These are phyloP conservation scores for Danionella dracula DNA, from an alignment of 2,797 vertebrate species.

Conservation along the genomic window DNA sequence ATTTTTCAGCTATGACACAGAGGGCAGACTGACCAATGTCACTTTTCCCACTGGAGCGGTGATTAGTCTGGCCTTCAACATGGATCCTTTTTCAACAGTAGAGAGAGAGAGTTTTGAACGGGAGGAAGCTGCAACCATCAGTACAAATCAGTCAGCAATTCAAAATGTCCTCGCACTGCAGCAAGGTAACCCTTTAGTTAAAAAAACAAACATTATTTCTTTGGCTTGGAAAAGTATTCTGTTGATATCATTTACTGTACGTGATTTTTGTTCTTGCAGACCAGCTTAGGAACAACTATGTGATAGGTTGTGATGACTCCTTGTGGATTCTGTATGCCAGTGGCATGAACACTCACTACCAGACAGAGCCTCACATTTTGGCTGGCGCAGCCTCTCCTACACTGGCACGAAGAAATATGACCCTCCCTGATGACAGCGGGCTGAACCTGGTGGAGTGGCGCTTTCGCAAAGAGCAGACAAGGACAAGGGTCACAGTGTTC, in stretches of 20 bases:
- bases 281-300: constrained; percentile 91
- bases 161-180: constrained; percentile 92
- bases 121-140: constrained; percentile 93
- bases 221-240: neutral
- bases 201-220: neutral
- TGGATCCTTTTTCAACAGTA: constrained; percentile 86
- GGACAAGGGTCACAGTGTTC: constrained; percentile 93
- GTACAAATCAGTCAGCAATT: constrained; percentile 87
- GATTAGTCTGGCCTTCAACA: constrained; percentile 89
- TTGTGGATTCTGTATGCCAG: constrained; percentile 92
- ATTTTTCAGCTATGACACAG: constrained; percentile 89
- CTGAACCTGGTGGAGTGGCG: constrained; percentile 97
- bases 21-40: constrained; percentile 93
- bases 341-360: constrained; percentile 92
- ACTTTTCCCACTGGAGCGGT: constrained; percentile 95
- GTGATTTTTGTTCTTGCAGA: constrained; percentile 63
- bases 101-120: constrained; percentile 88
- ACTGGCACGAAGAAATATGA: constrained; percentile 93
- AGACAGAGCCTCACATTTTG: constrained; percentile 92
- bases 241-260: neutral
- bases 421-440: constrained; percentile 88
- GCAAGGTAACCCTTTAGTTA: constrained; percentile 76
- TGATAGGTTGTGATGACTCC: constrained; percentile 91
- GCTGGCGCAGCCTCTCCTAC: constrained; percentile 92
- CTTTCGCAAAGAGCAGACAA: constrained; percentile 92